Conservation (phyloP, 2,888 invertebrate genomes). For the Leucophenga montana region DNA sequence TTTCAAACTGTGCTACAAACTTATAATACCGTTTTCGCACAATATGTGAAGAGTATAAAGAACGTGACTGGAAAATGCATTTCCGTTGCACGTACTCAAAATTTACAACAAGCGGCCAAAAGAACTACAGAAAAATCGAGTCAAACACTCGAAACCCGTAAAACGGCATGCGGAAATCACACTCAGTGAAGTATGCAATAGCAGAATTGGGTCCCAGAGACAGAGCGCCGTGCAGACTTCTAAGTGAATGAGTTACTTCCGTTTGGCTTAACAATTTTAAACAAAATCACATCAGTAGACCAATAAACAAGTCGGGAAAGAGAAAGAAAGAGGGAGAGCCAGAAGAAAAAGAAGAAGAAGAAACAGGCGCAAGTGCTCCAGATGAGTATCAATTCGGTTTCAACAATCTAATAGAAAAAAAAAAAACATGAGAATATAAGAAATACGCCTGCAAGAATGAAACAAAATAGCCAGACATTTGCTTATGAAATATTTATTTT, state of each 20-base stretch:
- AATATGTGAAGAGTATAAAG: background rate
- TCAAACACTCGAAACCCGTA: slow-evolving; percentile 40
- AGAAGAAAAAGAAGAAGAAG: slow-evolving; percentile 37
- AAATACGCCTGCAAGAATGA: background rate
- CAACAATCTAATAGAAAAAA: background rate
- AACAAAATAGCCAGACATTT: slow-evolving; percentile 1
- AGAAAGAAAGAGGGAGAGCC: slow-evolving; percentile 7
- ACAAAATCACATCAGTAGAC: slow-evolving; percentile 52
- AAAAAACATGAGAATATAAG: background rate
- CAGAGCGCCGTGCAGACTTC: slow-evolving; percentile 35
- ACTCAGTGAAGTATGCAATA: slow-evolving; percentile 41
- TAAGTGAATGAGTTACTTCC: slow-evolving; percentile 65
- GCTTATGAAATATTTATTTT: slow-evolving; percentile 44
- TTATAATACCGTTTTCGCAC: too few species aligned
- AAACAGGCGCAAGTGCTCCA: slow-evolving; percentile 6
- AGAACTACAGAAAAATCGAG: slow-evolving; percentile 24
- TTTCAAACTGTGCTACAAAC: too few species aligned
- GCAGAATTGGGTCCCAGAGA: slow-evolving; percentile 19
- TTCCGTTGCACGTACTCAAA: slow-evolving; percentile 62
- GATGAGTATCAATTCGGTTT: background rate
- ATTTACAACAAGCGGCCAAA: slow-evolving; percentile 52
- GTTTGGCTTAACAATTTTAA: slow-evolving; percentile 60
- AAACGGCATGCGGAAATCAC: slow-evolving; percentile 64
- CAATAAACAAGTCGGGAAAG: slow-evolving; percentile 16
- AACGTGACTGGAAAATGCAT: slow-evolving; percentile 65